phyloP scores from a whole-genome alignment of 2,113 vertebrate species.

The Girardinichthys multiradiatus region DNA sequence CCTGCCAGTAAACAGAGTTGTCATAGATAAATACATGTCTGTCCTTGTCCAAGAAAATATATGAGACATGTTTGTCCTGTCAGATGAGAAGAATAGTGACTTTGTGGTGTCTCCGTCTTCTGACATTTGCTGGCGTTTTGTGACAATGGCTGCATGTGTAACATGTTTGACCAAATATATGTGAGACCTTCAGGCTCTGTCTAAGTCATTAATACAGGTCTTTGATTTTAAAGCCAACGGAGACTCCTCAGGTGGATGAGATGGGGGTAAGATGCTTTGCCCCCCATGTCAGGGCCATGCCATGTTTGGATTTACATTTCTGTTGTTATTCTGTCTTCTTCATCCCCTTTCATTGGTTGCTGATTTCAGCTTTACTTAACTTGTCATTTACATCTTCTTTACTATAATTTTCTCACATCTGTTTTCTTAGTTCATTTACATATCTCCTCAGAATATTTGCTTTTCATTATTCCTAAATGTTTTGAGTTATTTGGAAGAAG shows the following conservation, averaged over 20 bases:
- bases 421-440: slow-evolving; percentile 73
- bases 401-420: slow-evolving; percentile 61
- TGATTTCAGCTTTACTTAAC: slow-evolving; percentile 42
- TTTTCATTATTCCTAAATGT: slow-evolving; percentile 51
- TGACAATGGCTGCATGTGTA: slow-evolving; percentile 45
- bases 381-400: slow-evolving; percentile 26
- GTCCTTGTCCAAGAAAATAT: slow-evolving; percentile 49
- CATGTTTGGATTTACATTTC: slow-evolving; percentile 83
- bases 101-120: slow-evolving; percentile 65
- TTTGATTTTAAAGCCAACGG: slow-evolving; percentile 98
- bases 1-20: slow-evolving; percentile 39
- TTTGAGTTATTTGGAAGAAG: slow-evolving; percentile 64
- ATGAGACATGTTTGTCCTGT: slow-evolving; percentile 54
- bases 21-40: slow-evolving; percentile 47
- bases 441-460: slow-evolving; percentile 65
- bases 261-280: slow-evolving; percentile 94
- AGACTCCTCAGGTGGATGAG: slow-evolving; percentile 97
- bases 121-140: slow-evolving; percentile 42
- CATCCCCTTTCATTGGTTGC: slow-evolving; percentile 38
- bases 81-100: slow-evolving; percentile 56
- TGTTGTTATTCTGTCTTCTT: slow-evolving; percentile 46
- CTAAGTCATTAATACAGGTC: slow-evolving; percentile 81
- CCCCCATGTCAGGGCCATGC: slow-evolving; percentile 81
- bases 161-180: slow-evolving; percentile 55
- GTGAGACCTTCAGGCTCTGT: slow-evolving; percentile 53